Evolutionary conservation across 2,888 invertebrate species (phyloP), one percentile per base, ranked within the genome.

Genomic region (Limnephilus marmoratus): DNA sequence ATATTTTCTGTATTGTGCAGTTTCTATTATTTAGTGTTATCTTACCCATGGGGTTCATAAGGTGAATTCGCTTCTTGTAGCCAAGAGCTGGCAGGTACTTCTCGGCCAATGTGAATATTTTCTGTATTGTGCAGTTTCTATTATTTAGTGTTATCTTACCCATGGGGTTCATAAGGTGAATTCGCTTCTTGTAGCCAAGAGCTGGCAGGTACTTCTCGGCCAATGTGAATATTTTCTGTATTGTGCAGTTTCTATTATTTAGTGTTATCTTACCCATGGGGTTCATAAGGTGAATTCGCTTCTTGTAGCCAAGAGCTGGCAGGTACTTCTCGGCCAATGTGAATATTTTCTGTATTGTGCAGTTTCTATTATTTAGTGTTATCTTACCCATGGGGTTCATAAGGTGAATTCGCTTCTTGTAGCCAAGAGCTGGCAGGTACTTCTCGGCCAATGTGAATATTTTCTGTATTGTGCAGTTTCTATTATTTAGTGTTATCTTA

Each of bases 141-240:
- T n/a, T n/a, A 34, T 82, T 82, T 34, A 4, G 3, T 82, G 13
- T 24, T 45, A 85, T 1, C 95, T 95, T 96, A 98, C 98, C 98
- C 99, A 99, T 99, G 7, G 99, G 99, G 96, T 99, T 99, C 99
- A 99, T 99, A 85, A 99, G 96, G 97, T 99, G 99, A 93, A 99
- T 97, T 94, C 99, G 97, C 95, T 99, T 99, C 94, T 98, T 97
- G 95, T 99, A 99, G 1, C 99, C 99, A 93, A 99, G 95, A 94
- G 98, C 98, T 3, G 99, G 99, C 94, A 99, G 96, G 95, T 99
- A 99, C 96, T 99, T 99, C 95, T 99, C 99, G 92, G 99, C 97
- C 95, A 99, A 98, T 24, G 99, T 99, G 95, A 99, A 99, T 94
- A 99, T 99, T 96, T 99, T 99, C 93, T 99, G 97, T 95, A 99